These are phyloP conservation scores for Sebastes trivittatus DNA, from an alignment of 2,797 vertebrate genomes.

Conservation along the genomic window DNA sequence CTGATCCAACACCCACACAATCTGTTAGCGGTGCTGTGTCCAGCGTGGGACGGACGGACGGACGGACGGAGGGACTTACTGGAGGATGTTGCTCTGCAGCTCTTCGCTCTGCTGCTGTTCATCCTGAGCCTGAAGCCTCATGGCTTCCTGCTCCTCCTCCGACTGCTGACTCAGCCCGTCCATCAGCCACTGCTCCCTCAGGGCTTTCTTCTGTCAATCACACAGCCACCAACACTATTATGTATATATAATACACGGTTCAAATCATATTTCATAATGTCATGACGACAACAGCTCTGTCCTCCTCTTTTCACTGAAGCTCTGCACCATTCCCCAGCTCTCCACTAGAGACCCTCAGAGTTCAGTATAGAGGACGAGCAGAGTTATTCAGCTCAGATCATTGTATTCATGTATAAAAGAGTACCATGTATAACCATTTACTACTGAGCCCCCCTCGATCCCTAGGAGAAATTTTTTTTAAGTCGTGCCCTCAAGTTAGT, in stretches of 20 bases:
- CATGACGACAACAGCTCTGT: not conserved
- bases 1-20: not conserved
- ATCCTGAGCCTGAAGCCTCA: slow-evolving; percentile 86
- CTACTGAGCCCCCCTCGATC: too few species aligned
- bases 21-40: not conserved
- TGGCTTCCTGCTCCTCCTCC: slow-evolving; percentile 90
- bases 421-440: not conserved
- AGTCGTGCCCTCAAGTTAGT: too few species aligned
- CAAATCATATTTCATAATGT: not conserved
- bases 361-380: not conserved
- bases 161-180: slow-evolving; percentile 89
- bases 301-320: too few species aligned
- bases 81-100: slow-evolving; percentile 88
- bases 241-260: not conserved
- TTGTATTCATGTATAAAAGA: too few species aligned
- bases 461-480: accelerated
- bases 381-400: not conserved
- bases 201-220: slow-evolving; percentile 89
- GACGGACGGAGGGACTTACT: slow-evolving; percentile 76
- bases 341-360: not conserved
- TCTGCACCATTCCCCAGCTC: not conserved
- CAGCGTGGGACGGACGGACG: not conserved
- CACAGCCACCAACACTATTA: slow-evolving; percentile 16
- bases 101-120: slow-evolving; percentile 85
- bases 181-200: slow-evolving; percentile 96